Evolutionary conservation across 2,113 vertebrate genomes (phyloP), one percentile per base, ranked within the genome.

Genomic region (Bubalus kerabau): DNA sequence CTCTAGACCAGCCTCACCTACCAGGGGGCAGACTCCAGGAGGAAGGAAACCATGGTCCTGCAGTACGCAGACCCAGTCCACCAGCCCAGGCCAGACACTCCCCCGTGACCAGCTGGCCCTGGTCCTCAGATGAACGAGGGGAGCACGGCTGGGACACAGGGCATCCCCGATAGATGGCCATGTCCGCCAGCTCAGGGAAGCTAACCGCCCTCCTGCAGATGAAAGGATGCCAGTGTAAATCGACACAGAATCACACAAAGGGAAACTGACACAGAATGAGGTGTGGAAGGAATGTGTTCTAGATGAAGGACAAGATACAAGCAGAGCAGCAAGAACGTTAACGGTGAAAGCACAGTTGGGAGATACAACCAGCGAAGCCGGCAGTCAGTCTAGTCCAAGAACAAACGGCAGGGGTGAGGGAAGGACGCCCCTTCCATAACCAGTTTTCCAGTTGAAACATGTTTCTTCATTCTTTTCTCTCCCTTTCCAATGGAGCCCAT

Each of bases 171-270:
- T 9, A 32, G 78, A 32, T 0, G 9, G 78, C 78, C 46, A 7
- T 9, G 12, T 19, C 46, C 17, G 9, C 28, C 1, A 1, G 78
- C 8, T 12, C 46, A 32, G 10, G 78, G 17, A 19, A 12, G 16
- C 2, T 6, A 32, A 19, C 28, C 1, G 46, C 14, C 4, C 64
- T 16, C 26, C 26, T 48, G 15, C 2, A 30, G 26, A 10, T 4
- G 0, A 10, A 10, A 30, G 0, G 9, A 80, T 30, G 64, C n/a
- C 19, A 36, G n/a, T 36, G 64, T 5, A 3, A 21, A 21, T 10
- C 2, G 8, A 10, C 64, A 67, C 62, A 36, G 17, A 5, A 2
- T 36, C 62, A 9, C 32, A 28, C 24, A 11, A 19, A 19, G 19
- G 64, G n/a, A 21, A 11, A 32, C 8, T 32, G 16, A 19, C 8